Percentiles rank a stretch among this genome's conserved stretches.
Conservation (phyloP, 2,797 vertebrate species). For the Chloroceryle amazona region DNA sequence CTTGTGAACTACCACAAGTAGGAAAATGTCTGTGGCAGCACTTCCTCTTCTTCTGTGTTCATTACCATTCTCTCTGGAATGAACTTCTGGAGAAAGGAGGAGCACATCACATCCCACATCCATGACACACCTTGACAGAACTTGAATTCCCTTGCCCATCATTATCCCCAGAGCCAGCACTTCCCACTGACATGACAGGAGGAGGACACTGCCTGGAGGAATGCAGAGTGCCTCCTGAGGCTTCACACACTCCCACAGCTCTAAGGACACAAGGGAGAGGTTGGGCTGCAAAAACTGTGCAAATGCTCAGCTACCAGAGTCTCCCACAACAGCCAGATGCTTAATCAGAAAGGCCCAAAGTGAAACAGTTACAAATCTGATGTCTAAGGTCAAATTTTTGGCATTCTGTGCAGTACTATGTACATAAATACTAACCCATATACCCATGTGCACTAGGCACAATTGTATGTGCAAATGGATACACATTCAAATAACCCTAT, state of each 20-base stretch:
- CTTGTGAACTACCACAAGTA: neutral
- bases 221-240: neutral
- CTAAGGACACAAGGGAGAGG: neutral
- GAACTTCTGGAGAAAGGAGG: neutral
- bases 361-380: constrained; percentile 1
- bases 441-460: neutral
- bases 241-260: rapidly evolving
- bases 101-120: neutral
- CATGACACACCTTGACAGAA: neutral
- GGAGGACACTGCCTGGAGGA: neutral
- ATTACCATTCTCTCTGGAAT: neutral
- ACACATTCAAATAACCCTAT: neutral
- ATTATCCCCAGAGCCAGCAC: neutral
- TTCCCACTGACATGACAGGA: neutral
- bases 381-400: constrained; percentile 21
- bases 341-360: neutral
- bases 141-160: neutral
- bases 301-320: neutral
- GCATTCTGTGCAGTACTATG: neutral
- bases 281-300: neutral
- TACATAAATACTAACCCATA: neutral
- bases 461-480: neutral
- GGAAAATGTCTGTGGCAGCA: neutral
- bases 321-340: neutral
- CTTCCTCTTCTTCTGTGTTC: neutral